These are phyloP conservation scores for Rhagonycha fulva DNA, from an alignment of 2,888 invertebrate genomes.

Conservation along the genomic window DNA sequence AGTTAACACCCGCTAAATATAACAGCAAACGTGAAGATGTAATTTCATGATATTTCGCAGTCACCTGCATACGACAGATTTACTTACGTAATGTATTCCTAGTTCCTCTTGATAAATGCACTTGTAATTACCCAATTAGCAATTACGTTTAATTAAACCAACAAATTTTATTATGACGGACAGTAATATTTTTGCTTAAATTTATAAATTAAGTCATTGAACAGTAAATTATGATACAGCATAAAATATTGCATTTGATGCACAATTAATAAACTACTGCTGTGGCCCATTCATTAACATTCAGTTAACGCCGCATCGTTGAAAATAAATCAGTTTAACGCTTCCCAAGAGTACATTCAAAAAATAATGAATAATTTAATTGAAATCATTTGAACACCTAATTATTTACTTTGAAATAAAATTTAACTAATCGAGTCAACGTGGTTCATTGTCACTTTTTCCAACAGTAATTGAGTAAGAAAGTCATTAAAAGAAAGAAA, in stretches of 20 bases:
- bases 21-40: slow-evolving; percentile 15
- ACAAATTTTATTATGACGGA: slow-evolving; percentile 3
- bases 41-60: slow-evolving; percentile 23
- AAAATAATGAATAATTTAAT: slow-evolving; percentile 7
- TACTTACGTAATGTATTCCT: slow-evolving; percentile 12
- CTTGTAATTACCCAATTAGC: slow-evolving; percentile 8
- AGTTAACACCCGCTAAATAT: slow-evolving; percentile 12
- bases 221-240: slow-evolving; percentile 5
- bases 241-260: slow-evolving; percentile 4
- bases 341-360: slow-evolving; percentile 3
- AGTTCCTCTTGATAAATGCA: slow-evolving; percentile 16
- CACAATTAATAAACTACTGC: slow-evolving; percentile 16
- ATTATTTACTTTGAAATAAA: slow-evolving; percentile 1
- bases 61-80: slow-evolving; percentile 19
- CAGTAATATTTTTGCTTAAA: background rate
- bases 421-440: background rate
- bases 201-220: slow-evolving; percentile 1
- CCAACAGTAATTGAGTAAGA: background rate
- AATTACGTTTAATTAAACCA: slow-evolving; percentile 13
- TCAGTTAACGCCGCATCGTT: slow-evolving; percentile 11
- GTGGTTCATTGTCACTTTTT: background rate
- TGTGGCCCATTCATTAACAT: slow-evolving; percentile 11
- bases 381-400: background rate
- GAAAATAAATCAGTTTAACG: slow-evolving; percentile 8
- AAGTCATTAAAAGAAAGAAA: background rate